A percentile compares a stretch with the other conserved stretches of the same genome.
These are phyloP conservation scores for Lasioglossum albipes DNA, from an alignment of 1,140 invertebrate species.

Conservation along the genomic window DNA sequence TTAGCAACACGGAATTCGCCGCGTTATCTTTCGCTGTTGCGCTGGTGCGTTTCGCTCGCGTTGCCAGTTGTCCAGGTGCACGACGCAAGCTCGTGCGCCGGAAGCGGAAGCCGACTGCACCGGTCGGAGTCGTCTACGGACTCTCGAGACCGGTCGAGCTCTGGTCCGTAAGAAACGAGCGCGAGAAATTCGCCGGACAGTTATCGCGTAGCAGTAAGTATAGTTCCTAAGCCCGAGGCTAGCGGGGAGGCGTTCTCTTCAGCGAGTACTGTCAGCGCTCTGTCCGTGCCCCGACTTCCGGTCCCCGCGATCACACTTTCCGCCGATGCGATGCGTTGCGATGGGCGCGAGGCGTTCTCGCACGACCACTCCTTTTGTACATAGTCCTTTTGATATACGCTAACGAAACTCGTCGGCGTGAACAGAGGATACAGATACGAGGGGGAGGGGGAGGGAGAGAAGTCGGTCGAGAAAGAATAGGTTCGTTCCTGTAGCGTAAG, in stretches of 20 bases:
- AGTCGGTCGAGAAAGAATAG: conserved; percentile 36
- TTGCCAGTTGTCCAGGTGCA: no score
- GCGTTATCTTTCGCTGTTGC: neutral
- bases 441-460: neutral
- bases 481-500: conserved; percentile 68
- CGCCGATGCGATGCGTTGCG: neutral
- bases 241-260: neutral
- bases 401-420: conserved; percentile 66
- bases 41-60: no score
- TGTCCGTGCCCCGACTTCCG: neutral
- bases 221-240: conserved; percentile 73
- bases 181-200: conserved; percentile 50
- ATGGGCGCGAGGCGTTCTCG: neutral
- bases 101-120: neutral
- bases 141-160: neutral
- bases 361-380: conserved; percentile 65
- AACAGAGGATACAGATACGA: conserved; percentile 19
- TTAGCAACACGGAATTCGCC: neutral
- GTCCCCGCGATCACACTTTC: neutral
- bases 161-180: neutral
- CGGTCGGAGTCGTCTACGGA: conserved; percentile 6
- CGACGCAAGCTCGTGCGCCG: no score
- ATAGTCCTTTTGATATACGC: conserved; percentile 76
- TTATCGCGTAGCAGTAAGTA: conserved; percentile 72
- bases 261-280: conserved; percentile 1